A percentile compares a stretch with the other conserved stretches of the same genome.
Conservation (phyloP, 1,140 invertebrate species). For the Drosophila kikkawai region DNA sequence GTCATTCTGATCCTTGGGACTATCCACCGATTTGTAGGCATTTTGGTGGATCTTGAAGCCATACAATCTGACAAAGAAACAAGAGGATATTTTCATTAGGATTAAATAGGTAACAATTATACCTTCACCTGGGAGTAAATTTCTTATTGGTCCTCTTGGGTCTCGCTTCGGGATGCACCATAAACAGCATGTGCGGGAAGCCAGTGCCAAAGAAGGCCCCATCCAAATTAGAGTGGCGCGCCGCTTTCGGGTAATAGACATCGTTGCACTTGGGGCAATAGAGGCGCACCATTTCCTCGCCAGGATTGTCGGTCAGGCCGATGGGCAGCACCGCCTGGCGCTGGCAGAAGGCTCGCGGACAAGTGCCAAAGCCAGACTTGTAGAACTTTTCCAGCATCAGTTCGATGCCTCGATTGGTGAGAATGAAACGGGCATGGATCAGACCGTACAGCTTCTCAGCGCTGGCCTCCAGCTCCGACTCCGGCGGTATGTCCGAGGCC, state of each 20-base stretch:
- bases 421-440: conserved; percentile 99
- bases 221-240: conserved; percentile 98
- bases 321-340: conserved; percentile 97
- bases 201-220: conserved; percentile 99
- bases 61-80: conserved; percentile 37
- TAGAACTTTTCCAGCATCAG: conserved; percentile 99
- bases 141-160: conserved; percentile 98
- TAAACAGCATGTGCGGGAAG: conserved; percentile 99
- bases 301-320: conserved; percentile 98
- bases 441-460: conserved; percentile 99
- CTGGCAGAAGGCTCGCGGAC: conserved; percentile 98
- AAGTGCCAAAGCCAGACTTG: conserved; percentile 98
- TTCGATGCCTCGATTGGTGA: conserved; percentile 99
- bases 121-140: conserved; percentile 95
- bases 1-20: neutral
- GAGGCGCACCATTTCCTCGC: conserved; percentile 99
- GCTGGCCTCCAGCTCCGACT: conserved; percentile 98
- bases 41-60: conserved; percentile 67
- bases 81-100: neutral
- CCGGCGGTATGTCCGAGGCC: conserved; percentile 98
- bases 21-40: conserved; percentile 14
- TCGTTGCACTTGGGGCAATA: conserved; percentile 99
- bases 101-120: neutral
- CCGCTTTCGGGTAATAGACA: conserved; percentile 99
- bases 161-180: conserved; percentile 99